Percentiles rank a stretch among this genome's conserved stretches.
phyloP scores from a whole-genome alignment of 2,797 vertebrate genomes.

The Dendrocincla fuliginosa region DNA sequence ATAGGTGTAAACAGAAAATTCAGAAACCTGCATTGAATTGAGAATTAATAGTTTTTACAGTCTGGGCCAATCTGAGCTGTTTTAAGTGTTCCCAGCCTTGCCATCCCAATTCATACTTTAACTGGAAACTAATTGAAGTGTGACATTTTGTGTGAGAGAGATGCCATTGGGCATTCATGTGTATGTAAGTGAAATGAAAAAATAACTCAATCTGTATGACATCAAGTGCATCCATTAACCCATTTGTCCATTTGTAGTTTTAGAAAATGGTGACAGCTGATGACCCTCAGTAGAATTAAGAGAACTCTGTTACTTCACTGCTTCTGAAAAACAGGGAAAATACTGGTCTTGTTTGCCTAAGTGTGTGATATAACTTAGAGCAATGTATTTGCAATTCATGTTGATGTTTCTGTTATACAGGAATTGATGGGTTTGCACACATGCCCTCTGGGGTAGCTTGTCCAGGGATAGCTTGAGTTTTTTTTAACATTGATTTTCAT shows the following conservation, averaged over 20 bases:
- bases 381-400: not conserved
- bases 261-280: not conserved
- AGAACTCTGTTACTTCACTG: not conserved
- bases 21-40: not conserved
- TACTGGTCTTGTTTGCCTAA: not conserved
- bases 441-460: not conserved
- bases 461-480: not conserved
- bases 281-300: not conserved
- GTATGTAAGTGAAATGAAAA: not conserved
- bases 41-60: not conserved
- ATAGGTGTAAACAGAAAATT: not conserved
- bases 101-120: not conserved
- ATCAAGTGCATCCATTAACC: not conserved
- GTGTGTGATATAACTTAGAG: not conserved
- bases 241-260: not conserved
- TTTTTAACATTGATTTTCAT: not conserved
- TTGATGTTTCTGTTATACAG: fast-evolving
- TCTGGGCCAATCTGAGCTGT: not conserved
- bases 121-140: not conserved
- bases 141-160: not conserved
- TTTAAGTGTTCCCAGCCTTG: not conserved
- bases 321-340: not conserved
- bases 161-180: not conserved
- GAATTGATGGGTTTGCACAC: not conserved
- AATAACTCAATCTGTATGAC: not conserved